These are phyloP conservation scores for Vulpes vulpes DNA, from an alignment of 2,113 vertebrate genomes.

Conservation along the genomic window DNA sequence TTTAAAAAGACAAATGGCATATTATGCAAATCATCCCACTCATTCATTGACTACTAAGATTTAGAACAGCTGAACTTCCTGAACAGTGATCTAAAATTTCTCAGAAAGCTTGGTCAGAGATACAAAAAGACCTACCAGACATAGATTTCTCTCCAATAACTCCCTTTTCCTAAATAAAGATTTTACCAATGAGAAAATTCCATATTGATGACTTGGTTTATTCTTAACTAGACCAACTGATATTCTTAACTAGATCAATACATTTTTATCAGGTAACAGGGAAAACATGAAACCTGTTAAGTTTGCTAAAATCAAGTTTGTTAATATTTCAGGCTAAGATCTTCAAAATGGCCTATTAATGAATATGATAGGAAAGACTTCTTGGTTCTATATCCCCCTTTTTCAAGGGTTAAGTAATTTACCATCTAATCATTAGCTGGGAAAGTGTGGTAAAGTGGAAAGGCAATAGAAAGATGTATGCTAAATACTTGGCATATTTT, in stretches of 20 bases:
- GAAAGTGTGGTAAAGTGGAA: neutral
- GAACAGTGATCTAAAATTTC: constrained; percentile 26
- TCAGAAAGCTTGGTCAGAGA: constrained; percentile 17
- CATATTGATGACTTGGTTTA: neutral
- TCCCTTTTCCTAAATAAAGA: constrained; percentile 35
- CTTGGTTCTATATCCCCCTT: neutral
- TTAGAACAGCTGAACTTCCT: neutral
- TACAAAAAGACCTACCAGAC: neutral
- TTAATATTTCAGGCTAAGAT: constrained; percentile 48
- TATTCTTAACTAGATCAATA: neutral
- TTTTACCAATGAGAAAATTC: constrained; percentile 6
- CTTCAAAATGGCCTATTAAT: neutral
- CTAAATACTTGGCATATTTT: neutral
- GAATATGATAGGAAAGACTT: neutral
- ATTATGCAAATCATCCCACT: neutral
- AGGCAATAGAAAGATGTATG: neutral
- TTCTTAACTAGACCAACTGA: neutral
- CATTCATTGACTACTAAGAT: neutral
- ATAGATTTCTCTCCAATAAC: neutral
- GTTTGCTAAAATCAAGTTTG: constrained; percentile 39
- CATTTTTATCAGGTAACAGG: constrained; percentile 24
- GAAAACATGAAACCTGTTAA: constrained; percentile 3
- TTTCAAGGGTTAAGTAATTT: neutral
- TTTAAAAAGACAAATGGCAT: neutral
- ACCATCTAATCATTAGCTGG: neutral